A percentile compares a stretch with the other conserved stretches of the same genome.
phyloP scores from a whole-genome alignment of 1,140 invertebrate species.

The Tetragnatha versicolor region DNA sequence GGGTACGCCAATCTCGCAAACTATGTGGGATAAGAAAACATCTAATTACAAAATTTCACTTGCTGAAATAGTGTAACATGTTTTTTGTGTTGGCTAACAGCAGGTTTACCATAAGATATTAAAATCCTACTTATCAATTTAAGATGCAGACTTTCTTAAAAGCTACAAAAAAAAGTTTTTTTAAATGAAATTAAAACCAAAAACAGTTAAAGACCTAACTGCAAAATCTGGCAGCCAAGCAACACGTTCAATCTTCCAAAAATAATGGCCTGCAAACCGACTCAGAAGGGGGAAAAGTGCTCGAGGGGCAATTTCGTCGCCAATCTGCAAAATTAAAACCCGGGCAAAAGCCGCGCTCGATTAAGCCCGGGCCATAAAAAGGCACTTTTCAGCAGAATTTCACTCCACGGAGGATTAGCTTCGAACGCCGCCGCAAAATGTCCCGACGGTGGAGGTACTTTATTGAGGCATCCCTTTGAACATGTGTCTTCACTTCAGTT shows the following conservation, averaged over 20 bases:
- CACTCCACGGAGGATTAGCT: constrained; percentile 23
- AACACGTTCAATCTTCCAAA: background rate
- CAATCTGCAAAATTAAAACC: constrained; percentile 43
- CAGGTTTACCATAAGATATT: too few species aligned
- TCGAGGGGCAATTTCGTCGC: constrained; percentile 1
- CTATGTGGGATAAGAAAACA: too few species aligned
- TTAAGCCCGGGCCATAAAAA: constrained; percentile 18
- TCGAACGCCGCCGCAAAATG: too few species aligned
- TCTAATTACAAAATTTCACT: too few species aligned
- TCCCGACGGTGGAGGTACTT: too few species aligned
- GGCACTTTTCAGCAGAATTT: constrained; percentile 40
- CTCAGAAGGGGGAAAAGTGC: constrained; percentile 9
- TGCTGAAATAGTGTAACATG: too few species aligned
- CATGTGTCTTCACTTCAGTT: too few species aligned
- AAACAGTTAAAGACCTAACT: background rate
- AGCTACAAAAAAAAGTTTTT: background rate
- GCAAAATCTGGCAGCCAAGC: background rate
- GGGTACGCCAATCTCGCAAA: too few species aligned
- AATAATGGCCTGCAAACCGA: background rate
- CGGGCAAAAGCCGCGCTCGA: constrained; percentile 30
- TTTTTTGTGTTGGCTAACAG: too few species aligned
- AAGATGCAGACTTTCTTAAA: background rate
- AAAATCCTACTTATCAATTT: too few species aligned
- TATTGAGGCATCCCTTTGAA: too few species aligned
- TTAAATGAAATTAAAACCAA: background rate